Evolutionary conservation across 1,140 invertebrate genomes (phyloP).

Genomic region (Hesperophylax magnus): DNA sequence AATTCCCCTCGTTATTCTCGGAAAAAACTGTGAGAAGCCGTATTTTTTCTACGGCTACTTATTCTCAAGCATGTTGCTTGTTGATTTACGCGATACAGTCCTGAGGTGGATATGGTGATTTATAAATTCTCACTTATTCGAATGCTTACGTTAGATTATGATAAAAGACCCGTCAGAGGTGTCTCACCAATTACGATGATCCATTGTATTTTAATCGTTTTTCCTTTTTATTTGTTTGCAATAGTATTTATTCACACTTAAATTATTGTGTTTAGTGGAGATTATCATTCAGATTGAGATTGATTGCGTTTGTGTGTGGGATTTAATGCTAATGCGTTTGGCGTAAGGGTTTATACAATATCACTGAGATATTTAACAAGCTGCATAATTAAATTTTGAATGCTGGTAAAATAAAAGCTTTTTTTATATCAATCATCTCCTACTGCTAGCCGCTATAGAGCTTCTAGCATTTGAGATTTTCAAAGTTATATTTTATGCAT

Average conservation of each 20-base stretch:
- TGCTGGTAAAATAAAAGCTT: too few relatives aligned
- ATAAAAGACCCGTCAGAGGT: not conserved
- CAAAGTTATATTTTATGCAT: too few relatives aligned
- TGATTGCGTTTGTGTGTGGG: not conserved
- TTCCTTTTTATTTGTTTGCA: not conserved
- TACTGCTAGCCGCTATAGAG: too few relatives aligned
- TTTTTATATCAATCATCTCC: too few relatives aligned
- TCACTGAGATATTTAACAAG: too few relatives aligned
- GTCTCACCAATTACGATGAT: not conserved
- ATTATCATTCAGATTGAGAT: not conserved
- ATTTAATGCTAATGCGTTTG: too few relatives aligned
- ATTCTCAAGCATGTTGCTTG: not conserved
- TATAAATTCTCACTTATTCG: not conserved
- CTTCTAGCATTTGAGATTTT: too few relatives aligned
- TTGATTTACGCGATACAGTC: slow-evolving; percentile 3
- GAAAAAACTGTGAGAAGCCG: slow-evolving; percentile 5
- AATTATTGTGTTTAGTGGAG: not conserved
- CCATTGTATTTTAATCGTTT: slow-evolving; percentile 30
- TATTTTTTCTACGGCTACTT: slow-evolving; percentile 2
- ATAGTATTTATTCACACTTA: not conserved
- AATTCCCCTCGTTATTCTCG: slow-evolving; percentile 1
- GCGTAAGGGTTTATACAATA: too few relatives aligned
- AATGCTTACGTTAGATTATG: not conserved
- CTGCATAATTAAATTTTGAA: too few relatives aligned
- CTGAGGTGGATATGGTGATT: not conserved